Conservation (phyloP, 2,113 vertebrate species). For the Calypte anna region DNA sequence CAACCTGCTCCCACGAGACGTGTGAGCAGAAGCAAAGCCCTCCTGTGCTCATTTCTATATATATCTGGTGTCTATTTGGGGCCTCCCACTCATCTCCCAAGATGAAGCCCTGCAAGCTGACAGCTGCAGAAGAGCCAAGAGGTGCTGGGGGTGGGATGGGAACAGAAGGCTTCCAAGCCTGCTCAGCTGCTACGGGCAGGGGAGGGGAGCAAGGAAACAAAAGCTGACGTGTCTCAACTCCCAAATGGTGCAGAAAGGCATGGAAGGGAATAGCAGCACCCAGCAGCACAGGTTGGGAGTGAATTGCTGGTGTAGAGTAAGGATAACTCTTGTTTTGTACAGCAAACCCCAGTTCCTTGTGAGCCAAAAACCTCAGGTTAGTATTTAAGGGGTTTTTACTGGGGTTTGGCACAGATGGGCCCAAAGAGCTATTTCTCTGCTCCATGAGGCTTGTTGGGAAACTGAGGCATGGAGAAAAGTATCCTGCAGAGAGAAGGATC, state of each 20-base stretch:
- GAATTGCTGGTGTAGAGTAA: accelerated
- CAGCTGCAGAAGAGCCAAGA: constrained; percentile 47
- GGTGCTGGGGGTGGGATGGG: constrained; percentile 18
- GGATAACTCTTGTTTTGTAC: neutral
- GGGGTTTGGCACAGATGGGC: neutral
- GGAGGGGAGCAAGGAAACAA: neutral
- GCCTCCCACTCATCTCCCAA: neutral
- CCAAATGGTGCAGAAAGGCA: neutral
- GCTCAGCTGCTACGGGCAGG: constrained; percentile 29
- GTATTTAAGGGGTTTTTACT: accelerated
- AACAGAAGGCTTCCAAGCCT: constrained; percentile 54
- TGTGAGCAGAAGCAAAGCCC: neutral
- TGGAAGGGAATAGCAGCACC: neutral
- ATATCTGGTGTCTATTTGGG: neutral
- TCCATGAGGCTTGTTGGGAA: neutral
- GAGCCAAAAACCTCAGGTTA: neutral
- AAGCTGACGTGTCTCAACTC: constrained; percentile 26
- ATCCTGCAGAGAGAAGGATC: neutral
- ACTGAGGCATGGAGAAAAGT: neutral
- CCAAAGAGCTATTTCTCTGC: neutral
- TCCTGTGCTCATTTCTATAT: neutral
- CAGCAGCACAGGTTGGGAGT: accelerated
- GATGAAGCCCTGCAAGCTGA: constrained; percentile 23
- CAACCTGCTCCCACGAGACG: neutral
- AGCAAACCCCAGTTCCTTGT: accelerated